Percentiles rank a stretch among this genome's conserved stretches.
Evolutionary conservation across 2,888 invertebrate genomes (phyloP).

Genomic region (Cecidostiba fungosa): DNA sequence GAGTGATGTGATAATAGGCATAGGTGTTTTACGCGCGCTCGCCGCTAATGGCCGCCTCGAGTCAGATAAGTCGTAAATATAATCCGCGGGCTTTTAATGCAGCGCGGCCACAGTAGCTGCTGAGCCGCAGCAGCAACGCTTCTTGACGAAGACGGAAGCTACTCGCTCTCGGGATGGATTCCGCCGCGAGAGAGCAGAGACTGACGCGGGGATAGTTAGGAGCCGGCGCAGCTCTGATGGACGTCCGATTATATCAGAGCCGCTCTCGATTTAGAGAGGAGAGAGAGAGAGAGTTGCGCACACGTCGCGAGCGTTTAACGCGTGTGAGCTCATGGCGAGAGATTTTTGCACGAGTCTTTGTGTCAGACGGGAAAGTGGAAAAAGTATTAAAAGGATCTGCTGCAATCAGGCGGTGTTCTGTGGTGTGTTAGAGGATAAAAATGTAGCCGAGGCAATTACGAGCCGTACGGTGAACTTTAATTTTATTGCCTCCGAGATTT

Average conservation of each 20-base stretch:
- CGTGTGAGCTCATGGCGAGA: not conserved
- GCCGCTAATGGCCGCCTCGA: constrained; percentile 68
- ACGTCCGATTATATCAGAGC: constrained; percentile 19
- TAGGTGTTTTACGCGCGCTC: constrained; percentile 59
- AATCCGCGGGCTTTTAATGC: constrained; percentile 70
- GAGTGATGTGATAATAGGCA: constrained; percentile 56
- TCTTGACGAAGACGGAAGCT: constrained; percentile 44
- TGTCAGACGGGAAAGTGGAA: constrained; percentile 3
- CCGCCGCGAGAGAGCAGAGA: constrained; percentile 48
- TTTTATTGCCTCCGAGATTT: not conserved
- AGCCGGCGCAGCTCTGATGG: not conserved
- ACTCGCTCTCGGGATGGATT: constrained; percentile 29
- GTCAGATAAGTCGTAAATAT: constrained; percentile 72
- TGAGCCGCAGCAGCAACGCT: constrained; percentile 42
- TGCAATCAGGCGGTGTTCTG: not conserved
- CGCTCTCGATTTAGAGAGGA: constrained; percentile 16
- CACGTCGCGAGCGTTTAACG: not conserved
- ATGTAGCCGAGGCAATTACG: not conserved
- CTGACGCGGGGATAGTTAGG: constrained; percentile 15
- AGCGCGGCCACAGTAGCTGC: constrained; percentile 38
- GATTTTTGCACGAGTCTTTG: not conserved
- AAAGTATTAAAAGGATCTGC: constrained; percentile 9
- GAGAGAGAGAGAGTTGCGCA: not conserved
- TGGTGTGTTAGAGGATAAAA: not conserved
- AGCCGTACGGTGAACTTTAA: not conserved